These are phyloP conservation scores for Julus scandinavius DNA, from an alignment of 2,888 invertebrate species.

Conservation along the genomic window DNA sequence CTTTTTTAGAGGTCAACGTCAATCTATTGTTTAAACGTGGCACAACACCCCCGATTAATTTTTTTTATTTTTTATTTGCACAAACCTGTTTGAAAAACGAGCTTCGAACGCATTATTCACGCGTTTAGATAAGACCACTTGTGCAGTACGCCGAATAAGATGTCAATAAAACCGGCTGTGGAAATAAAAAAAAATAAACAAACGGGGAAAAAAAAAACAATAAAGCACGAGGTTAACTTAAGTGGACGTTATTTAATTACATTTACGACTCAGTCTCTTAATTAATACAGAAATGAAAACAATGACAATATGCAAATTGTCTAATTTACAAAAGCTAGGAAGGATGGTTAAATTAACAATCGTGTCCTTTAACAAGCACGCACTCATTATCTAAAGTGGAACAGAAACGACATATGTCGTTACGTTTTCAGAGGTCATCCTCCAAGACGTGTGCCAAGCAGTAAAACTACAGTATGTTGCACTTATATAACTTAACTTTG, in stretches of 20 bases:
- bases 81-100: constrained; percentile 30
- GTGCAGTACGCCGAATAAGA: not conserved
- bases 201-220: not conserved
- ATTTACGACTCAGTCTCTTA: not conserved
- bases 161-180: not conserved
- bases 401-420: not conserved
- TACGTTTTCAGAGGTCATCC: not conserved
- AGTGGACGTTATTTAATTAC: not conserved
- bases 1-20: constrained; percentile 29
- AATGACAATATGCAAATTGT: constrained; percentile 27
- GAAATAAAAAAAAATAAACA: not conserved
- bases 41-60: constrained; percentile 41
- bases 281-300: not conserved
- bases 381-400: not conserved
- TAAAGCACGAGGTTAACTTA: not conserved
- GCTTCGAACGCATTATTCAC: constrained; percentile 26
- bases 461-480: no score
- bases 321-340: not conserved
- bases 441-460: not conserved
- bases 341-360: not conserved
- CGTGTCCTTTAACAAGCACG: not conserved
- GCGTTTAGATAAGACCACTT: not conserved
- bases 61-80: not conserved
- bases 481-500: no score
- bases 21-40: constrained; percentile 21